Evolutionary conservation across 2,888 invertebrate genomes (phyloP), one percentile per base, ranked within the genome.

Genomic region (Epicampocera succincta): DNA sequence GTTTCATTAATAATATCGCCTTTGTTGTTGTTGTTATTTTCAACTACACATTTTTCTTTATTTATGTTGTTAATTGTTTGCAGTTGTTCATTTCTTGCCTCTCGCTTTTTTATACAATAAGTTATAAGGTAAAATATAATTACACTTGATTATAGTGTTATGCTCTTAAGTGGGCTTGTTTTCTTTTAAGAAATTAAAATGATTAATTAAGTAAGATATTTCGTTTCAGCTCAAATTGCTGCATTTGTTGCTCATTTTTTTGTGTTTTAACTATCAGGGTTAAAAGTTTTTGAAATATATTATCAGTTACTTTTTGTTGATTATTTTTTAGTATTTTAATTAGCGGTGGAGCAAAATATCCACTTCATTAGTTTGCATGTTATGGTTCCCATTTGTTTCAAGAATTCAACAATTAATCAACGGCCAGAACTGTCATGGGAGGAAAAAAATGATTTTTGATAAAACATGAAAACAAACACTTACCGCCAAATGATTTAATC

Each of bases 81-180:
- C 69, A 65, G 73, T 77, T 77, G 68, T 74, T 82, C 65, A 74
- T 69, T 74, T 81, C 77, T 69, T 33, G 6, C 8, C 5, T 33
- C 33, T 33, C 8, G 1, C 6, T 33, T 33, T 33, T 33, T 29
- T 29, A 3, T 29, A 4, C 29, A 61, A 63, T 56, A 66, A 76
- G 65, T 74, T 79, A 71, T 79, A 79, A 79, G 75, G 58, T 79
- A 82, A 79, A 79, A 72, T 74, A 72, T 83, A 83, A 83, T 83
- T 79, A 72, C 65, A 75, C 71, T 79, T 79, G 78, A 83, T 83
- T 75, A 68, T 68, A 75, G 68, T 77, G 81, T 77, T 81, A 69
- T 77, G 63, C 52, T 58, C 50, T 73, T 19, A 74, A 82, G 65
- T 73, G 73, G 81, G 73, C 73, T 77, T 63, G 73, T 77, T 81